Evolutionary conservation across 2,113 vertebrate genomes (phyloP).

Genomic region (Onychostoma macrolepis): DNA sequence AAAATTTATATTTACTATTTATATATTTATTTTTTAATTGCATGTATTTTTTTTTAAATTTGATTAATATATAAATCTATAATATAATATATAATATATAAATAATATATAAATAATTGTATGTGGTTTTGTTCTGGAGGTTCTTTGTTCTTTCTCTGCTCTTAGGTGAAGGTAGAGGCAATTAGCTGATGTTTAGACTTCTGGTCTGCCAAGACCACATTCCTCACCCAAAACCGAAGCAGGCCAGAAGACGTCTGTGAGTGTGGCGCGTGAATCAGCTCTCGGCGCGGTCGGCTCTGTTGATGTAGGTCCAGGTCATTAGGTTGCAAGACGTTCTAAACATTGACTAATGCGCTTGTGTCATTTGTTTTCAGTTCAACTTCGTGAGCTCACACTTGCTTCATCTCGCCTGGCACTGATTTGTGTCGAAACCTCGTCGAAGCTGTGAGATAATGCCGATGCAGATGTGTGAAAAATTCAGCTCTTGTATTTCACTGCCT

Average conservation of each 20-base stretch:
- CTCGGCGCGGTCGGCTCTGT: background rate
- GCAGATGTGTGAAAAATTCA: background rate
- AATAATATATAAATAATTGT: too few relatives aligned
- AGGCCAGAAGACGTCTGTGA: constrained; percentile 18
- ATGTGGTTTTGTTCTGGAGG: too few relatives aligned
- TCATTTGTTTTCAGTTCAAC: constrained; percentile 40
- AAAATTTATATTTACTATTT: background rate
- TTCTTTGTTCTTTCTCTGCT: background rate
- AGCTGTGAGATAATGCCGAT: background rate
- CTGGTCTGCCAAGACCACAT: constrained; percentile 36
- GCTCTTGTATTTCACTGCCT: background rate
- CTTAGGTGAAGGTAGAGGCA: background rate
- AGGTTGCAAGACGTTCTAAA: background rate
- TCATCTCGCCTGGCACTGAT: constrained; percentile 38
- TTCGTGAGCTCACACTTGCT: constrained; percentile 13
- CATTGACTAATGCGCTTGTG: constrained; percentile 21
- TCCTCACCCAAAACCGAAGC: constrained; percentile 30
- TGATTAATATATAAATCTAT: background rate
- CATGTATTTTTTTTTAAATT: too few relatives aligned
- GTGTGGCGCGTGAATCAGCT: background rate
- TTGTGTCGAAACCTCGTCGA: constrained; percentile 1
- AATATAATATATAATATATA: too few relatives aligned
- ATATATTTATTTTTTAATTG: too few relatives aligned
- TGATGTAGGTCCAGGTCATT: constrained; percentile 10
- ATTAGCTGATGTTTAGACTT: constrained; percentile 10